Evolutionary conservation across 2,888 invertebrate species (phyloP).

Genomic region (Calameuta pallipes): DNA sequence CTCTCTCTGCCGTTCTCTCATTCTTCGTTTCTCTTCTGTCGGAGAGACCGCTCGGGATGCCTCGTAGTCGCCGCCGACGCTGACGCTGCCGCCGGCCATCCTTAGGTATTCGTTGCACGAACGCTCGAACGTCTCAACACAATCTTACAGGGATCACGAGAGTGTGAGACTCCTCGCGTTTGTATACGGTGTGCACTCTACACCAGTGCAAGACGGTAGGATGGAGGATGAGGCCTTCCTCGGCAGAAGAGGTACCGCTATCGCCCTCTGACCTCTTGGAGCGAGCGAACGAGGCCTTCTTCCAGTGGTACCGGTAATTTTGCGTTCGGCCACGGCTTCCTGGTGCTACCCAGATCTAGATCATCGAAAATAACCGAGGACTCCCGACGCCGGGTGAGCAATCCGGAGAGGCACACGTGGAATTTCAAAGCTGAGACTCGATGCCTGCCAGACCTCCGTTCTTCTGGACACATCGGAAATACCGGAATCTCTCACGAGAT

Average conservation of each 20-base stretch:
- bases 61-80: constrained; percentile 23
- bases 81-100: constrained; percentile 22
- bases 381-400: neutral
- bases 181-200: constrained; percentile 31
- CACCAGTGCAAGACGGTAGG: constrained; percentile 25
- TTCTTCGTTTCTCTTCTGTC: constrained; percentile 19
- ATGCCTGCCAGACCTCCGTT: neutral
- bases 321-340: constrained; percentile 55
- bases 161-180: constrained; percentile 18
- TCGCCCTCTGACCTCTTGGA: constrained; percentile 63
- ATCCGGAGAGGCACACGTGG: neutral
- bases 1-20: constrained; percentile 20
- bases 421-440: neutral
- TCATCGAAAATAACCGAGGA: constrained; percentile 43
- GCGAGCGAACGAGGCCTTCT: constrained; percentile 56
- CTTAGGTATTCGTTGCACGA: constrained; percentile 46
- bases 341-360: constrained; percentile 57
- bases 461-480: neutral
- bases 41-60: constrained; percentile 21
- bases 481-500: neutral
- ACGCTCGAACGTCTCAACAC: constrained; percentile 23
- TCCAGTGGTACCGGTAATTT: constrained; percentile 56
- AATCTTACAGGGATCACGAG: constrained; percentile 25
- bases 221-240: constrained; percentile 43
- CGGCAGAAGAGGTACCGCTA: constrained; percentile 63